These are phyloP conservation scores for Enteromius paludinosus DNA, from an alignment of 2,797 vertebrate species.

Conservation along the genomic window DNA sequence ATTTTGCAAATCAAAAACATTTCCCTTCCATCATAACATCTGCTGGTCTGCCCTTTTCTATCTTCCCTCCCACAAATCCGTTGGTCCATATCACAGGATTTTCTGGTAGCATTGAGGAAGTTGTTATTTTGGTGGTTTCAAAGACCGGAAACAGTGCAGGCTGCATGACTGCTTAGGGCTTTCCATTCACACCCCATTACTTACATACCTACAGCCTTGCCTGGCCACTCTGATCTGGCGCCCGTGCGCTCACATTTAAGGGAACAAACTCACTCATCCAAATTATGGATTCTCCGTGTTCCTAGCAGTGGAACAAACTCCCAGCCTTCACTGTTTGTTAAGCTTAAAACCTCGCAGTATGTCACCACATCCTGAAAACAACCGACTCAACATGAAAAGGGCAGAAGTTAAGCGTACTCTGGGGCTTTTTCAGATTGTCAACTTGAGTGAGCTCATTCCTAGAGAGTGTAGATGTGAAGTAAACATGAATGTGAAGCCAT, in stretches of 20 bases:
- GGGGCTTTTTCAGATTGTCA: slow-evolving; percentile 21
- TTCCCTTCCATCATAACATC: not conserved
- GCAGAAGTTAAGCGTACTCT: slow-evolving; percentile 33
- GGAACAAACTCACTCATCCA: slow-evolving; percentile 41
- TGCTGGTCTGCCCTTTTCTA: not conserved
- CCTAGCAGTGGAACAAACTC: slow-evolving; percentile 33
- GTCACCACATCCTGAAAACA: slow-evolving; percentile 37
- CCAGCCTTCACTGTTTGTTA: slow-evolving; percentile 31
- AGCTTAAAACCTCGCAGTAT: slow-evolving; percentile 18
- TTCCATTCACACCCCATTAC: slow-evolving; percentile 45
- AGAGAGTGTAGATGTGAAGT: not conserved
- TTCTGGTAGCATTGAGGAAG: slow-evolving; percentile 24
- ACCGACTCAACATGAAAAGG: slow-evolving; percentile 29
- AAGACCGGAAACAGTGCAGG: slow-evolving; percentile 21
- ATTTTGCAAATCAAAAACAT: not conserved
- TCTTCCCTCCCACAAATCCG: slow-evolving; percentile 16
- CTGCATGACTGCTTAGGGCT: slow-evolving; percentile 27
- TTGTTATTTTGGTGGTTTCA: slow-evolving; percentile 25
- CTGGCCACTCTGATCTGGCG: slow-evolving; percentile 9
- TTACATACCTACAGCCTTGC: slow-evolving; percentile 23
- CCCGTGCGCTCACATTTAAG: slow-evolving; percentile 9
- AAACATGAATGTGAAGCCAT: not conserved
- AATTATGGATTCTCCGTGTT: slow-evolving; percentile 37
- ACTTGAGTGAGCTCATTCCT: slow-evolving; percentile 2
- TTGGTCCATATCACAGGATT: slow-evolving; percentile 43